phyloP scores from a whole-genome alignment of 2,888 invertebrate genomes.

The Oligia latruncula region DNA sequence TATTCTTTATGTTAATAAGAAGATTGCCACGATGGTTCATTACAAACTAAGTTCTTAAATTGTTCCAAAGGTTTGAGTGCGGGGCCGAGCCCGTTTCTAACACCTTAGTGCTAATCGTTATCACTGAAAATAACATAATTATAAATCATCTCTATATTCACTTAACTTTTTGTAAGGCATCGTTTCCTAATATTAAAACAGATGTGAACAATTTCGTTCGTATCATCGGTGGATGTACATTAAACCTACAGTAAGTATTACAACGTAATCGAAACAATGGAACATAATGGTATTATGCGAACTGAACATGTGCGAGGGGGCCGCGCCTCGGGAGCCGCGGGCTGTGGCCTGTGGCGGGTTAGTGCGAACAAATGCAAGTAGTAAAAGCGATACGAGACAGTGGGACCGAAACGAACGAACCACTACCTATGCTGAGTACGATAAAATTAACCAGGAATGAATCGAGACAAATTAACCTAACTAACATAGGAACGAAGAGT shows the following conservation, averaged over 20 bases:
- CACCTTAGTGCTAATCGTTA: slow-evolving; percentile 86
- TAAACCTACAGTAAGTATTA: slow-evolving; percentile 82
- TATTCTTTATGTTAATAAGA: slow-evolving; percentile 89
- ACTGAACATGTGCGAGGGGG: slow-evolving; percentile 66
- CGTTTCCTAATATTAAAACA: slow-evolving; percentile 88
- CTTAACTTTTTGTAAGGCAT: slow-evolving; percentile 89
- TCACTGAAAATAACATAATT: slow-evolving; percentile 89
- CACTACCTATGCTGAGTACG: slow-evolving; percentile 68
- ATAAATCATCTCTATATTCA: slow-evolving; percentile 88
- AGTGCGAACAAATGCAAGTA: slow-evolving; percentile 63
- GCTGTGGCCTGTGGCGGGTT: slow-evolving; percentile 54
- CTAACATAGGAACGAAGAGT: slow-evolving; percentile 86
- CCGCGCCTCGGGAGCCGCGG: slow-evolving; percentile 36
- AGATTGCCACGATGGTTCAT: slow-evolving; percentile 88
- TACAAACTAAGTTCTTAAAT: slow-evolving; percentile 90
- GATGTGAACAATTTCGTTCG: slow-evolving; percentile 83
- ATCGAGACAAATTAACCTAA: slow-evolving; percentile 87
- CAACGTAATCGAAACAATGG: slow-evolving; percentile 77
- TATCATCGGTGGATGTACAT: slow-evolving; percentile 87
- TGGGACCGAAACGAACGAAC: slow-evolving; percentile 74
- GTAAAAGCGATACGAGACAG: slow-evolving; percentile 67
- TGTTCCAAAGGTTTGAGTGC: slow-evolving; percentile 87
- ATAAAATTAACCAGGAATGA: slow-evolving; percentile 82
- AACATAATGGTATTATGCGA: slow-evolving; percentile 73
- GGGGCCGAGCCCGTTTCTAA: slow-evolving; percentile 80